A percentile compares a stretch with the other conserved stretches of the same genome.
Evolutionary conservation across 2,113 vertebrate species (phyloP).

Genomic region (Rhabdomys dilectus): DNA sequence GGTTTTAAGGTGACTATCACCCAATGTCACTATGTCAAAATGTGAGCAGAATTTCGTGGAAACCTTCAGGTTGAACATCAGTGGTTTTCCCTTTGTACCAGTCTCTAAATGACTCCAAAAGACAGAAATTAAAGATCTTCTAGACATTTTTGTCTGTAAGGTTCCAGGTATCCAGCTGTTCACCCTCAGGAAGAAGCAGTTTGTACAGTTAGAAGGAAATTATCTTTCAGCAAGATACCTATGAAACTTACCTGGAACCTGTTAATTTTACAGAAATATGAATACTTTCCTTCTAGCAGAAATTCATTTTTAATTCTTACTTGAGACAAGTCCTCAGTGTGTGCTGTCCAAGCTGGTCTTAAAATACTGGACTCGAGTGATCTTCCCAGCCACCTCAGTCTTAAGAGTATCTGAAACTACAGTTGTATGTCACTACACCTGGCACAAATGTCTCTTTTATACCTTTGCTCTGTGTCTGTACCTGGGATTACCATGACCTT

Average conservation of each 20-base stretch:
- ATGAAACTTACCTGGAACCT: conserved; percentile 13
- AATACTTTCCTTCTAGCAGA: conserved; percentile 37
- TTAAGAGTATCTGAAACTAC: not conserved
- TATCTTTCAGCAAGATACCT: not conserved
- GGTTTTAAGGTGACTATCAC: not conserved
- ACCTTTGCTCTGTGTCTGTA: conserved; percentile 8
- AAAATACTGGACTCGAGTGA: not conserved
- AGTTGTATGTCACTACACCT: not conserved
- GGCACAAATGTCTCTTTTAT: conserved; percentile 35
- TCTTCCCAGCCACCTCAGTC: not conserved
- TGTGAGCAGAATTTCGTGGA: not conserved
- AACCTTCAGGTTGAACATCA: not conserved
- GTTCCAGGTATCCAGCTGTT: conserved; percentile 30
- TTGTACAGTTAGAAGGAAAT: conserved; percentile 43
- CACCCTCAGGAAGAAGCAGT: conserved; percentile 35
- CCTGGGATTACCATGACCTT: not conserved
- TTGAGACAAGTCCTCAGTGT: not conserved
- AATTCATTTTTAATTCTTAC: conserved; percentile 7
- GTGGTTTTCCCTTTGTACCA: conserved; percentile 37
- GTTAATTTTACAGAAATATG: conserved; percentile 49
- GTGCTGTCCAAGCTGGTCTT: not conserved
- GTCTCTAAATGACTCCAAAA: conserved; percentile 14
- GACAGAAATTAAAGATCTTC: conserved; percentile 45
- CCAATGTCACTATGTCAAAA: not conserved
- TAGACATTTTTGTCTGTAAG: conserved; percentile 55